These are phyloP conservation scores for Caradrina kadenii DNA, from an alignment of 2,888 invertebrate genomes.

Conservation along the genomic window DNA sequence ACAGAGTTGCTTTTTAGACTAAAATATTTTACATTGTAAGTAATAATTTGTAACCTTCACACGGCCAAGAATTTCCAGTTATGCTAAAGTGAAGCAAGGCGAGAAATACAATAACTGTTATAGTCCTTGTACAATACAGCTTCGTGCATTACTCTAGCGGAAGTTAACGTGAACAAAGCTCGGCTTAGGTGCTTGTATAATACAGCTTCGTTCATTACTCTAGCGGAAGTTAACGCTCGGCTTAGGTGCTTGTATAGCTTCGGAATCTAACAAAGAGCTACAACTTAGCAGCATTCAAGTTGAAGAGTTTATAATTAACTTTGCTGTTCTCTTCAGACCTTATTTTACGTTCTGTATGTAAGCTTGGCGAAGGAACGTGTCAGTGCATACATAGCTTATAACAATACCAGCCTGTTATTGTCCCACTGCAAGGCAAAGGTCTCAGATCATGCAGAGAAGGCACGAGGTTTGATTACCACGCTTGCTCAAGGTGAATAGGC, in stretches of 20 bases:
- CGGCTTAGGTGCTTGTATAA: conserved; percentile 2
- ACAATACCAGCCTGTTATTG: no score
- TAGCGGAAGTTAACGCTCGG: conserved; percentile 2
- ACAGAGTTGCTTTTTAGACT: no score
- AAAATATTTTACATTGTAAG: no score
- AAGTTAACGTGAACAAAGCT: conserved; percentile 7
- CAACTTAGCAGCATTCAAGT: conserved; percentile 18
- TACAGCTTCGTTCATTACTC: neutral
- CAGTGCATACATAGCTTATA: neutral
- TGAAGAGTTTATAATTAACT: conserved; percentile 5
- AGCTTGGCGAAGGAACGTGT: neutral
- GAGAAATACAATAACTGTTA: neutral
- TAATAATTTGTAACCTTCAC: neutral
- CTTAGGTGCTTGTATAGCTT: no score
- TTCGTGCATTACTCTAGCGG: neutral
- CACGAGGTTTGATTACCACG: no score
- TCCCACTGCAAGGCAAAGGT: no score
- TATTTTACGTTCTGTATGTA: conserved; percentile 6
- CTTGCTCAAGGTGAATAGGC: no score
- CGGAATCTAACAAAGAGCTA: conserved; percentile 14
- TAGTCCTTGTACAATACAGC: neutral
- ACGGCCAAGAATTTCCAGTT: neutral
- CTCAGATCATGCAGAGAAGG: no score
- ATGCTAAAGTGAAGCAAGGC: no score
- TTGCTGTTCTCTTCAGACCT: neutral